phyloP scores from a whole-genome alignment of 1,140 invertebrate species.

The Pogonus chalceus region DNA sequence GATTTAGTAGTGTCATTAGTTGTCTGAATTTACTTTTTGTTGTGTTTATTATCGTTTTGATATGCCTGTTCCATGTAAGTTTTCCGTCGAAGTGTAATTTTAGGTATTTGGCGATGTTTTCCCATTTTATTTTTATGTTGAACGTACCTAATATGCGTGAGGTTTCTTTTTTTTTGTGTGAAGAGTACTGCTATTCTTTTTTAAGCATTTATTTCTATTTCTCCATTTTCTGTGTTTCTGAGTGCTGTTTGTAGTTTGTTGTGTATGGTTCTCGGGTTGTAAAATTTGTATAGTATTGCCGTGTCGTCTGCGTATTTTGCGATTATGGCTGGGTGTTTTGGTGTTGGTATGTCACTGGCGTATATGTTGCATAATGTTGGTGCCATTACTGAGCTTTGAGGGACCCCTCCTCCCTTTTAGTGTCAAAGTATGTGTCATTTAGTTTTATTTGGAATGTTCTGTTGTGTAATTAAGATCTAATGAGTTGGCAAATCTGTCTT shows the following conservation, averaged over 20 bases:
- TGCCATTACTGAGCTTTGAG: background rate
- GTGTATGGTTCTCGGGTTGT: background rate
- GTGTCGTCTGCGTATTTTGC: background rate
- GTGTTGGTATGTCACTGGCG: background rate
- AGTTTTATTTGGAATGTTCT: background rate
- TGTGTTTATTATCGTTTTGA: too few species aligned
- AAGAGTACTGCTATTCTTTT: too few species aligned
- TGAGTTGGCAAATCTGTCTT: background rate
- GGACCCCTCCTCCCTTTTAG: background rate
- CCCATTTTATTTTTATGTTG: too few species aligned
- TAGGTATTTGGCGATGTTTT: too few species aligned
- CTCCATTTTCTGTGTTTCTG: background rate
- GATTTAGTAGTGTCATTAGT: too few species aligned
- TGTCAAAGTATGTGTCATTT: background rate
- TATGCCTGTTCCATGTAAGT: too few species aligned
- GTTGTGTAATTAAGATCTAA: background rate
- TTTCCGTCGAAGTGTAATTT: too few species aligned
- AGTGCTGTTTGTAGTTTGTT: background rate
- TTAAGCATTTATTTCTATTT: too few species aligned
- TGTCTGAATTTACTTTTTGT: too few species aligned
- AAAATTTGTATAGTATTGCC: background rate
- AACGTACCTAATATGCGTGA: too few species aligned
- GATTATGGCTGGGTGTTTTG: background rate
- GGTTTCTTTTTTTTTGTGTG: too few species aligned
- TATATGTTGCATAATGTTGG: background rate